Evolutionary conservation across 2,888 invertebrate genomes (phyloP), one percentile per base, ranked within the genome.

Genomic region (Sesia apiformis): DNA sequence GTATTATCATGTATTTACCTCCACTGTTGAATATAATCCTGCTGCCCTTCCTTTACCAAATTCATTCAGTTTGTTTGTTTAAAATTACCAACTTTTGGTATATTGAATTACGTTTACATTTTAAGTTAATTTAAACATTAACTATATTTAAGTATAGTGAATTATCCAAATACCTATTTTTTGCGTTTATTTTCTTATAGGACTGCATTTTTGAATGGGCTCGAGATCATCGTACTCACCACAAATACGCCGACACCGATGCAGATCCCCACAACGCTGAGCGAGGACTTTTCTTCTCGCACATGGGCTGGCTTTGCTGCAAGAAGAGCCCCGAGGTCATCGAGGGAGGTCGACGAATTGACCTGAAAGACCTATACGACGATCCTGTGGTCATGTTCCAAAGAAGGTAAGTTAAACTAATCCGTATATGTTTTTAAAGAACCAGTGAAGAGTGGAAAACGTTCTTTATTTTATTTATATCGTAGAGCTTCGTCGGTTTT

Each of bases 231-330:
- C 90, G 94, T 61, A 96, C 96, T 0, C 97, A 97, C 76, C 97
- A 97, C 84, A 97, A 97, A 76, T 97, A 94, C 81, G 94, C 94
- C 0, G 95, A 95, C 73, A 96, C 96, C 0, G 93, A 96, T 70
- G 97, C 96, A 0, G 97, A 97, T 81, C 97, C 97, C 0, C 97
- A 97, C 80, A 97, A 97, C 69, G 93, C 96, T 0, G 92, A 92
- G 52, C 90, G 97, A 54, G 98, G 98, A 1, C 95, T 98, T 78
- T 98, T 98, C 91, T 98, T 97, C 87, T 94, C 97, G 0, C 98
- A 98, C 77, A 94, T 98, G 86, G 98, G 98, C 52, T 98, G 98
- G 98, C 87, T 98, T 54, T 90, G 97, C 83, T 90, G 93, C 63
- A 93, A 93, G 69, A 98, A 98, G 77, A 96, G 97, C 74, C 95